phyloP scores from a whole-genome alignment of 2,888 invertebrate genomes.

The Drosophila koepferae region DNA sequence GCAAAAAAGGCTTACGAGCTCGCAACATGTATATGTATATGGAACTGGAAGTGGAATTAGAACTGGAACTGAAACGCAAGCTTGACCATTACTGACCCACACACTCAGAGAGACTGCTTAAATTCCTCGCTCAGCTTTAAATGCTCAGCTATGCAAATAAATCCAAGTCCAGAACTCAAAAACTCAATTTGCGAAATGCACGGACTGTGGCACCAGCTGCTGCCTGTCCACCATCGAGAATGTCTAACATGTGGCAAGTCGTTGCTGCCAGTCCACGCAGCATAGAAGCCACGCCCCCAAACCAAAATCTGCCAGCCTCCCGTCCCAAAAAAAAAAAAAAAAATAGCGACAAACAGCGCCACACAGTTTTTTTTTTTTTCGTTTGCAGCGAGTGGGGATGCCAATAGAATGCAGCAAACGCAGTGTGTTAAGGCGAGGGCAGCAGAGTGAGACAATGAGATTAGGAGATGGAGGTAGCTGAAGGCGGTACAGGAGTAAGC shows the following conservation, averaged over 20 bases:
- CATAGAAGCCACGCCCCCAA: slow-evolving; percentile 3
- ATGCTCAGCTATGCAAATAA: slow-evolving; percentile 70
- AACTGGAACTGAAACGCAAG: slow-evolving; percentile 2
- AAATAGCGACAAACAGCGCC: slow-evolving; percentile 52
- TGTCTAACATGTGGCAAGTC: slow-evolving; percentile 65
- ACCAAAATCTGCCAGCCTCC: neutral
- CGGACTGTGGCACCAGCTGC: slow-evolving; percentile 19
- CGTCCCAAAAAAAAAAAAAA: slow-evolving; percentile 7
- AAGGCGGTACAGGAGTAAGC: slow-evolving; percentile 33
- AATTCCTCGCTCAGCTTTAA: slow-evolving; percentile 32
- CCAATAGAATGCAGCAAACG: slow-evolving; percentile 29
- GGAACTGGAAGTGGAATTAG: slow-evolving; percentile 5
- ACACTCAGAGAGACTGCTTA: slow-evolving; percentile 3
- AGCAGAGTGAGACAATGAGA: neutral
- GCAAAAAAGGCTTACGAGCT: slow-evolving; percentile 48
- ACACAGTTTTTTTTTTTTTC: slow-evolving; percentile 49
- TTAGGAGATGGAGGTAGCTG: neutral
- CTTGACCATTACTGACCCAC: slow-evolving; percentile 29
- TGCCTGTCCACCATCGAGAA: slow-evolving; percentile 48
- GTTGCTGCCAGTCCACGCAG: slow-evolving; percentile 41
- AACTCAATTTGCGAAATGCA: slow-evolving; percentile 69
- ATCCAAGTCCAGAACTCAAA: slow-evolving; percentile 56
- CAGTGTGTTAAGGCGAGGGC: neutral
- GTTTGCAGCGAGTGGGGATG: slow-evolving; percentile 57
- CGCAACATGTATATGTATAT: slow-evolving; percentile 8